Evolutionary conservation across 2,888 invertebrate species (phyloP), one percentile per base, ranked within the genome.

Genomic region (Lepidocyrtoides sp.): DNA sequence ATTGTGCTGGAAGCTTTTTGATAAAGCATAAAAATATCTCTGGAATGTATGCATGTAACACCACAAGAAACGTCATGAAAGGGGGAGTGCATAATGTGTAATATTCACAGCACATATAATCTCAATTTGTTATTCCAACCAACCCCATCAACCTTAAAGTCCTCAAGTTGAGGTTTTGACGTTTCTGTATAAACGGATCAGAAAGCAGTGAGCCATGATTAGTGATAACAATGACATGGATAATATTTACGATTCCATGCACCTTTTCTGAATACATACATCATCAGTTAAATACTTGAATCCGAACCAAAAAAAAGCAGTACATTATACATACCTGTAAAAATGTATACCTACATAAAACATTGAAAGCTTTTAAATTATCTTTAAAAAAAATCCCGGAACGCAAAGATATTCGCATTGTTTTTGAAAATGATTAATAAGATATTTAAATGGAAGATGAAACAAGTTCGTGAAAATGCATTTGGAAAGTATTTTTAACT

Each of bases 181-280:
- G 54, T 54, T 23, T 54, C 77, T 77, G 75, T 41, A 41, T 60
- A 41, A 86, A 60, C 29, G 86, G 86, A 75, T 86, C 29, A 44
- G 20, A 63, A 29, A 23, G 60, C 75, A 77, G 60, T 86, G 86
- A 86, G 20, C 57, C 86, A 51, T 86, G 54, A 54, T n/a, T 17
- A 79, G 77, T 79, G 51, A 79, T 79, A 79, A 79, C 14, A 79
- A 79, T 51, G 77, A 79, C 77, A 79, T 79, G 77, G 54, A 79
- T 54, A 26, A 29, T 54, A 79, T 54, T 54, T 54, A 79, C 17
- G 17, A 72, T 44, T 23, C 32, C 77, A 54, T 29, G 32, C 54
- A 79, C 36, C 29, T 79, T 54, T 54, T 54, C 26, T 79, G 51
- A 32, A 29, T 79, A 79, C 51, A 79, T 54, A 44, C 54, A 29